A percentile compares a stretch with the other conserved stretches of the same genome.
Conservation (phyloP, 2,888 invertebrate genomes). For the Tetragnatha montana region DNA sequence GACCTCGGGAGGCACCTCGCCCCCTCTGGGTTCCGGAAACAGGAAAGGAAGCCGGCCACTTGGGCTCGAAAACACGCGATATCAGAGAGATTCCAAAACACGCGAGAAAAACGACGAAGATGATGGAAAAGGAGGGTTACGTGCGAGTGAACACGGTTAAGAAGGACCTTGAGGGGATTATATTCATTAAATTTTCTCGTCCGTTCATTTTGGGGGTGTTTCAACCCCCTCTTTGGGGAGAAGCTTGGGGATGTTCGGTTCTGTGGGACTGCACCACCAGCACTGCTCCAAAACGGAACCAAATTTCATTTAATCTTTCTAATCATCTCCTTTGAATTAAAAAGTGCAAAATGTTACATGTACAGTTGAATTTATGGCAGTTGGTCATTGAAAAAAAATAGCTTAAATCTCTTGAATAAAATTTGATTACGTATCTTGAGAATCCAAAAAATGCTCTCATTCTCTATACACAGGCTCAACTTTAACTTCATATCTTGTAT, state of each 20-base stretch:
- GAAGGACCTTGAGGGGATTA: no score
- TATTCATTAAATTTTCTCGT: no score
- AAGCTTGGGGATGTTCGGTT: no score
- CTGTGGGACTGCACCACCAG: no score
- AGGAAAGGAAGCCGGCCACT: slow-evolving; percentile 40
- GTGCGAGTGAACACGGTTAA: no score
- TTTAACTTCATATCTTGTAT: no score
- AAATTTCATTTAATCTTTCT: neutral
- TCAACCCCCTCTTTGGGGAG: no score
- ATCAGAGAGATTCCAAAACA: slow-evolving; percentile 4
- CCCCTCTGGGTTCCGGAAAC: slow-evolving; percentile 38
- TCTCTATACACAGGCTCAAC: no score
- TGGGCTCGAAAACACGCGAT: slow-evolving; percentile 48
- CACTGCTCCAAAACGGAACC: neutral
- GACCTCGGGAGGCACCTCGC: slow-evolving; percentile 14
- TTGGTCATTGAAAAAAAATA: neutral
- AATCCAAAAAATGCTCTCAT: no score
- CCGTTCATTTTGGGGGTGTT: no score
- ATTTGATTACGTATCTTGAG: neutral
- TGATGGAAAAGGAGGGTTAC: neutral
- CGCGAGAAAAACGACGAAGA: slow-evolving; percentile 6
- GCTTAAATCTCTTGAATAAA: neutral
- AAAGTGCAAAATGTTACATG: no score
- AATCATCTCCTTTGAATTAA: neutral
- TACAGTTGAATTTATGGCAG: neutral